These are phyloP conservation scores for Sprattus sprattus DNA, from an alignment of 2,113 vertebrate genomes.

Conservation along the genomic window DNA sequence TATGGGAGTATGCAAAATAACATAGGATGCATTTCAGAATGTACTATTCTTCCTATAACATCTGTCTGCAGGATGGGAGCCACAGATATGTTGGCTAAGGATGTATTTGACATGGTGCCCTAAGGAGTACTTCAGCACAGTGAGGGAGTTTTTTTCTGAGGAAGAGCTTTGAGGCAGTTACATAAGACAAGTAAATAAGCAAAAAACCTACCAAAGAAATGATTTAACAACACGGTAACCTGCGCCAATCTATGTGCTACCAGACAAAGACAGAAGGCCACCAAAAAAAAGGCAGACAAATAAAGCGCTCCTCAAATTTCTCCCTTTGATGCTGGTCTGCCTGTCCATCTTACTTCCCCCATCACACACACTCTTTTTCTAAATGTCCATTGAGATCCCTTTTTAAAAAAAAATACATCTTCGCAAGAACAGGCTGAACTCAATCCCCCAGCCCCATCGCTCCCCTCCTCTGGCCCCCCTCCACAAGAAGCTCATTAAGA, in stretches of 20 bases:
- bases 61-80: conserved; percentile 2
- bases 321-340: neutral
- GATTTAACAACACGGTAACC: neutral
- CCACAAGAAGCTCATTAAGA: neutral
- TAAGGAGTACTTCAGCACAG: neutral
- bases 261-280: neutral
- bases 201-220: neutral
- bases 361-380: neutral
- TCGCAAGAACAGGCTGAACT: neutral
- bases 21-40: neutral
- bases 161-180: conserved; percentile 12
- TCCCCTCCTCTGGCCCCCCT: neutral
- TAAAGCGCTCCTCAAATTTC: neutral
- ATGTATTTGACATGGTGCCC: conserved; percentile 9
- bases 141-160: neutral
- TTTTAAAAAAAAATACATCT: neutral
- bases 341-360: neutral
- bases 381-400: neutral
- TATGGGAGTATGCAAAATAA: conserved; percentile 9
- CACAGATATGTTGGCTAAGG: conserved; percentile 2
- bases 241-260: neutral
- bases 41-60: conserved; percentile 10
- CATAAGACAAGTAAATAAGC: conserved; percentile 13
- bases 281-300: neutral
- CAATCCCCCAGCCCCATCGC: neutral